Base-by-base conservation (phyloP, 2,113 vertebrate genomes). In the Lophura nycthemera region DNA sequence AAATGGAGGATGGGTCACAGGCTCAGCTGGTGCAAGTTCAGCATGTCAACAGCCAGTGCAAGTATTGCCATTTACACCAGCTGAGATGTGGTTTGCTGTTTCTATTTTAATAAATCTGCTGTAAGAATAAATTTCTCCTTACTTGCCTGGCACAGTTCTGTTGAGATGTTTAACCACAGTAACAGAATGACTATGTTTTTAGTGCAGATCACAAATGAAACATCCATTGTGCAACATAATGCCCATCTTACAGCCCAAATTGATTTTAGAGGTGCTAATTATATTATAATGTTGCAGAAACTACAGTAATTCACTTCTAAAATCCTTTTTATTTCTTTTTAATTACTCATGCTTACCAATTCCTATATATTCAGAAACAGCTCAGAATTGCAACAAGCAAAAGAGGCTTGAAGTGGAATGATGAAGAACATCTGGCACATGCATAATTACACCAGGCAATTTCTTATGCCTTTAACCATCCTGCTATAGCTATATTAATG, bases 291-390 rank as follows among this genome's bases (percentile, higher is more conserved):
- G 57, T 92, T 86, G 85, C 65, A 92, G 89, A 60, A 93, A 89
- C 83, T 84, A 76, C 80, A 92, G 81, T 84, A 94, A 97, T 95
- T 95, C 72, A 48, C 72, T 94, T 70, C 89, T 90, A 86, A 95
- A 95, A 92, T 81, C 88, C 61, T 81, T 96, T 95, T 92, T 95
- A 96, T 97, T 95, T 92, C 75, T 91, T 93, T 92, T 91, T 91
- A 95, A 95, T 96, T 95, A 94, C 85, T 88, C 27, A 25, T 93
- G 79, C 92, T 96, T 94, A 95, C 94, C 91, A 75, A 93, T 92
- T 95, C 75, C 69, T 88, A 88, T 78, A 19, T 13, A 94, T 75
- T 95, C 17, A 0, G 79, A 81, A 88, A 93, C 83, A 21, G 34
- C 83, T 89, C 65, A 86, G 43, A 95, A 93, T 81, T 88, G 84